Percentiles rank a stretch among this genome's conserved stretches.
Conservation (phyloP, 1,140 invertebrate species). For the Plodia interpunctella region DNA sequence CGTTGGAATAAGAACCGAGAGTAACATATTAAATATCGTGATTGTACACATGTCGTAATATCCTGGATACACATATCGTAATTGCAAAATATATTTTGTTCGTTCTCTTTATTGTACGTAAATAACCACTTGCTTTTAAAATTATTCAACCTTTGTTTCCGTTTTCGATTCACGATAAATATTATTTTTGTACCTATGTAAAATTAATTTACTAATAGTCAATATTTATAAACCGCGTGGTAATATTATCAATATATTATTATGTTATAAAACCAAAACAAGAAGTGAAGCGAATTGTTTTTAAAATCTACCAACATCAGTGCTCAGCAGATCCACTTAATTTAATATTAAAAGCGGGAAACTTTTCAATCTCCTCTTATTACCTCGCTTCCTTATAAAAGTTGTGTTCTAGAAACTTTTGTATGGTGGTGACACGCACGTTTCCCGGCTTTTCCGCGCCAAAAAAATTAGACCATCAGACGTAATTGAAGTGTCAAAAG, state of each 20-base stretch:
- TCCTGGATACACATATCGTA: neutral
- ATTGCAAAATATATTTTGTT: too few species aligned
- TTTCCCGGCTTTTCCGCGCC: constrained; percentile 42
- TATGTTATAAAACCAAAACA: neutral
- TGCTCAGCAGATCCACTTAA: constrained; percentile 28
- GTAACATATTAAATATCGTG: too few species aligned
- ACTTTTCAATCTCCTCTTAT: constrained; percentile 58
- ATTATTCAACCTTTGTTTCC: too few species aligned
- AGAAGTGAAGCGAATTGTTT: too few species aligned
- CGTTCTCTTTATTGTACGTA: neutral
- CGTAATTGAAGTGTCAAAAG: constrained; percentile 76
- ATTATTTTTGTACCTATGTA: too few species aligned
- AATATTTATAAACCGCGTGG: too few species aligned
- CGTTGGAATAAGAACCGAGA: too few species aligned
- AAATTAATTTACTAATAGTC: neutral
- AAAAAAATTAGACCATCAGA: constrained; percentile 69
- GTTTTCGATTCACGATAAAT: too few species aligned
- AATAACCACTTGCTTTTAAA: too few species aligned
- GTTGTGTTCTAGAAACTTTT: constrained; percentile 55
- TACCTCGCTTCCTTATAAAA: constrained; percentile 33
- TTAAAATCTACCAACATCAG: neutral
- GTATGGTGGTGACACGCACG: constrained; percentile 60
- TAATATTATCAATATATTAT: neutral
- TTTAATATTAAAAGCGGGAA: constrained; percentile 48
- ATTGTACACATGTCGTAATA: constrained; percentile 26